Evolutionary conservation across 2,888 invertebrate species (phyloP).

Genomic region (Acrocera orbiculus): DNA sequence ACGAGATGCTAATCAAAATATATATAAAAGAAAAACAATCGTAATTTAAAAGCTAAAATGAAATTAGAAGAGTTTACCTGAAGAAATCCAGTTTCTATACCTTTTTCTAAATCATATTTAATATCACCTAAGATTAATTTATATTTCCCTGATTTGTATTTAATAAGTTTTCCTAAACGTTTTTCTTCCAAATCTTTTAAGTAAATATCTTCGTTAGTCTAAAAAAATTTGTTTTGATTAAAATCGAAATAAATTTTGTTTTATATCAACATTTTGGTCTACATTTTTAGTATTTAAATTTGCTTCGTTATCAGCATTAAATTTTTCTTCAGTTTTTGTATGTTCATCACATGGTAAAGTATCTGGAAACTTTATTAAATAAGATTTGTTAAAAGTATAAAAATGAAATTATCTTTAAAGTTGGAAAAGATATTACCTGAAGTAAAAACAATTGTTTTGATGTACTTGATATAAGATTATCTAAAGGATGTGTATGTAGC

Average conservation of each 20-base stretch:
- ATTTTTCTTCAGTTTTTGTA: too few relatives aligned
- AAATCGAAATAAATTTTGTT: not conserved
- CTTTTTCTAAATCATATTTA: conserved; percentile 38
- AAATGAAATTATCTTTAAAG: too few relatives aligned
- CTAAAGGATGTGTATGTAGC: too few relatives aligned
- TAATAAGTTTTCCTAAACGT: conserved; percentile 37
- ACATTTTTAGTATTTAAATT: conserved; percentile 1
- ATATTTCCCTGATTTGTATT: conserved; percentile 40
- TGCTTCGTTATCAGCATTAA: not conserved
- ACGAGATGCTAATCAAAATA: conserved; percentile 31
- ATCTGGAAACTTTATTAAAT: conserved; percentile 7
- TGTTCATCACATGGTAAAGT: conserved; percentile 16
- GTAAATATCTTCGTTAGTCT: not conserved
- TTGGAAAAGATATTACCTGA: too few relatives aligned
- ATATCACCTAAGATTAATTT: conserved; percentile 38
- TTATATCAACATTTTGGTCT: not conserved
- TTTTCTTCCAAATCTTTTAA: conserved; percentile 36
- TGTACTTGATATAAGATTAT: too few relatives aligned
- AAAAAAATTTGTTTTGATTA: not conserved
- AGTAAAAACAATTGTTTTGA: too few relatives aligned
- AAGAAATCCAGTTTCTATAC: conserved; percentile 38
- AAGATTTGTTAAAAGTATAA: too few relatives aligned
- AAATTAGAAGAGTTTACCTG: conserved; percentile 21
- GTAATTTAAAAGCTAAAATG: not conserved
- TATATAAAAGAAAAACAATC: not conserved